Evolutionary conservation across 1,140 invertebrate genomes (phyloP).

Genomic region (Apis laboriosa): DNA sequence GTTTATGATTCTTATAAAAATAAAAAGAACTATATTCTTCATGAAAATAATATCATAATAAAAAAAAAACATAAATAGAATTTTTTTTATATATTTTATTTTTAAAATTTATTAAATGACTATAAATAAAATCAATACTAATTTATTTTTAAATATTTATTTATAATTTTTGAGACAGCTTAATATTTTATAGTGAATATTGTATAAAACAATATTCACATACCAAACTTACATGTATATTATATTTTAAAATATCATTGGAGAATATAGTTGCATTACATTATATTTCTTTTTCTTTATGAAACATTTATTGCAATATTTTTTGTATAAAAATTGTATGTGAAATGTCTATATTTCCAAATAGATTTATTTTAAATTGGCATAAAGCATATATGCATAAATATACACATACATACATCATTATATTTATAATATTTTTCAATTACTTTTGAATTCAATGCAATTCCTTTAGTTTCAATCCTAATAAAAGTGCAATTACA

Average conservation of each 20-base stretch:
- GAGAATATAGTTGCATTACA: slow-evolving; percentile 39
- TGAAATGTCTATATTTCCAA: slow-evolving; percentile 27
- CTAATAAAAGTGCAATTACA: not conserved
- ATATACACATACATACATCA: slow-evolving; percentile 21
- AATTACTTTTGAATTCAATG: slow-evolving; percentile 18
- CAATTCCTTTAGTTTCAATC: slow-evolving; percentile 45
- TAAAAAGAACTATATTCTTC: slow-evolving; percentile 7
- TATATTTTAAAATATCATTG: slow-evolving; percentile 39
- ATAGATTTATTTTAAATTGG: slow-evolving; percentile 32
- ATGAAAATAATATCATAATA: not conserved
- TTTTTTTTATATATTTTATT: slow-evolving; percentile 1
- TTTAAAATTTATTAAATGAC: not conserved
- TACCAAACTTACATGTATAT: slow-evolving; percentile 22
- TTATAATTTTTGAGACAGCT: slow-evolving; percentile 30
- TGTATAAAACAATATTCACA: slow-evolving; percentile 31
- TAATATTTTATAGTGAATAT: slow-evolving; percentile 36
- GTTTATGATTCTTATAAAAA: not conserved
- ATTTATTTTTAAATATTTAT: slow-evolving; percentile 47
- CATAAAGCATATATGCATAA: slow-evolving; percentile 17
- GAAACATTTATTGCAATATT: slow-evolving; percentile 33
- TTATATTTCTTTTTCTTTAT: slow-evolving; percentile 15
- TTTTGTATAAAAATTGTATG: slow-evolving; percentile 46
- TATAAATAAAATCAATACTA: slow-evolving; percentile 19
- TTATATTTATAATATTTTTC: slow-evolving; percentile 4
- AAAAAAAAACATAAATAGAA: not conserved